Evolutionary conservation across 2,888 invertebrate genomes (phyloP), one percentile per base, ranked within the genome.

Genomic region (Ophioninae sp.): DNA sequence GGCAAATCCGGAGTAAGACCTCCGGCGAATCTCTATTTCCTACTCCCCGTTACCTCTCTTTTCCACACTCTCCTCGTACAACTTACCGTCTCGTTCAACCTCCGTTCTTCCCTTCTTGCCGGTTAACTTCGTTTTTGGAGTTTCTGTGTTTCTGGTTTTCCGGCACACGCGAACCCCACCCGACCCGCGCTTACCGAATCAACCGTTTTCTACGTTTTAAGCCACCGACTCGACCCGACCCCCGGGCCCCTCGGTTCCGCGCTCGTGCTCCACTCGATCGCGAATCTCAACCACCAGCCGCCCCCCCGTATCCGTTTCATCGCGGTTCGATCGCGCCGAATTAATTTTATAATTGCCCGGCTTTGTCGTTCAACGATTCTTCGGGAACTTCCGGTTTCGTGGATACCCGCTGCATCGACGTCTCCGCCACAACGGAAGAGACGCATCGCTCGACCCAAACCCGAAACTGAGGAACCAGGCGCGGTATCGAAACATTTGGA

Each of bases 321-420:
- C 56, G 30, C 83, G 39, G 84, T 77, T 85, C 86, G 88, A 88
- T 90, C 88, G 88, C 89, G 89, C 89, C 89, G 91, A 90, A 91
- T 91, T 91, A 90, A 90, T 90, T 90, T 89, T 90, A 89, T 91
- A 91, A 91, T 91, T 91, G 89, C 87, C 85, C 90, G 86, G 87
- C 82, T 84, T 86, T 88, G 87, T 88, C 89, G 89, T 89, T 87
- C 88, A 79, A 72, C 69, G 84, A 72, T 86, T 81, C 82, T 80
- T 61, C 44, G 69, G 50, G n/a, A 67, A 30, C 20, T 10, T 61
- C n/a, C 6, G 7, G 17, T 10, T 10, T 41, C 50, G 13, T 17
- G 37, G 23, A 23, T 10, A 7, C 13, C 44, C 13, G 17, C 30
- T 7, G 17, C 20, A 21, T 72, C n/a, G 8, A n/a, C n/a, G 1